A percentile compares a stretch with the other conserved stretches of the same genome.
Evolutionary conservation across 1,140 invertebrate genomes (phyloP).

Genomic region (Charaxes varanes): DNA sequence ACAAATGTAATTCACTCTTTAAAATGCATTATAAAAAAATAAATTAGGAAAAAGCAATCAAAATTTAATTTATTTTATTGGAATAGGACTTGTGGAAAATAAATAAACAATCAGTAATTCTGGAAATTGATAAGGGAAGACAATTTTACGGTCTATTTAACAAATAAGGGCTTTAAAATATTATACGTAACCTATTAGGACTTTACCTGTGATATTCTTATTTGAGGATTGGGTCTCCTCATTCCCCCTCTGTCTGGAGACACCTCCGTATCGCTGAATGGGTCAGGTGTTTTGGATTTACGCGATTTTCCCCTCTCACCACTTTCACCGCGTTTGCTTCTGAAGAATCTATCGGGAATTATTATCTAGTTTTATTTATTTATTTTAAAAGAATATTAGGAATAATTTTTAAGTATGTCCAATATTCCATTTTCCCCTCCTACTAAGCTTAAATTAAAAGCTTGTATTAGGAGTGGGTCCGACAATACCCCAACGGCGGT

Average conservation of each 20-base stretch:
- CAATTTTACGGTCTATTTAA: background rate
- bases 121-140: too few relatives aligned
- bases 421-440: too few relatives aligned
- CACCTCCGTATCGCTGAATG: constrained; percentile 72
- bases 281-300: constrained; percentile 84
- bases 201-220: constrained; percentile 76
- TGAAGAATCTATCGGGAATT: constrained; percentile 80
- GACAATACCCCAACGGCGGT: too few relatives aligned
- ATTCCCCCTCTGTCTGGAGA: constrained; percentile 55
- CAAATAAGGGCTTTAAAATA: background rate
- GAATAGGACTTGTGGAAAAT: background rate
- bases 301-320: constrained; percentile 75
- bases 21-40: background rate
- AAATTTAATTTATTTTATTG: background rate
- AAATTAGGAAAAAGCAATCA: background rate
- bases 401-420: too few relatives aligned
- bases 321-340: constrained; percentile 81
- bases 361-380: constrained; percentile 7
- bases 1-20: too few relatives aligned
- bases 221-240: constrained; percentile 68
- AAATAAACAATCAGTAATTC: too few relatives aligned
- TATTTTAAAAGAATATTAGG: too few relatives aligned
- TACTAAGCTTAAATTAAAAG: too few relatives aligned
- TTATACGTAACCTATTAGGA: too few relatives aligned
- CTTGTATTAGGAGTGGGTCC: too few relatives aligned